These are phyloP conservation scores for Pygmarrhopalites habei DNA, from an alignment of 1,140 invertebrate genomes.

Conservation along the genomic window DNA sequence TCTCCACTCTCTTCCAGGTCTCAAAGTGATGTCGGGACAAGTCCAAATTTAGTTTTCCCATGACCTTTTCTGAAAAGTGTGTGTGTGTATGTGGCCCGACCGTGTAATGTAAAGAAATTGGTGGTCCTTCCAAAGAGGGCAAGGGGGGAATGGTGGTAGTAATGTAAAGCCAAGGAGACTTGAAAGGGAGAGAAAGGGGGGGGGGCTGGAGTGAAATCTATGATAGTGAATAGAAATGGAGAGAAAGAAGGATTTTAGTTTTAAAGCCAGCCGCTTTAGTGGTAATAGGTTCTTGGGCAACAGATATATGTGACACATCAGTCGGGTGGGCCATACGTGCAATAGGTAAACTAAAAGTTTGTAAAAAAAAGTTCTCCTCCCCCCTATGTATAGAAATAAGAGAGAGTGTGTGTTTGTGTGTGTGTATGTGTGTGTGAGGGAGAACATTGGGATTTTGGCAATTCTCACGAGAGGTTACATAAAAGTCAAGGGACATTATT, in stretches of 20 bases:
- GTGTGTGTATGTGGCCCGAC: too few species aligned
- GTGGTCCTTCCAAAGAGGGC: too few species aligned
- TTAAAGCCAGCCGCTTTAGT: too few species aligned
- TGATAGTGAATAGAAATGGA: not conserved
- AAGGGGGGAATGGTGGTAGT: too few species aligned
- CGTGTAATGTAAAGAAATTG: too few species aligned
- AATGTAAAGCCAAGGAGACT: too few species aligned
- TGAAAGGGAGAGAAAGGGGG: too few species aligned
- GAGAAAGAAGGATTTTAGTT: not conserved
- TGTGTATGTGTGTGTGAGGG: too few species aligned
- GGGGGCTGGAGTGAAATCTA: not conserved
- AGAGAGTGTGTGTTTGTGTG: too few species aligned
- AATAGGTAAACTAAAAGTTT: slow-evolving; percentile 31
- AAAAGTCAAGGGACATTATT: slow-evolving; percentile 36
- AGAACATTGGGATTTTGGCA: slow-evolving; percentile 24
- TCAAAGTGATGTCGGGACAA: too few species aligned
- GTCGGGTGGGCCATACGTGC: slow-evolving; percentile 23
- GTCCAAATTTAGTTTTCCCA: slow-evolving; percentile 15
- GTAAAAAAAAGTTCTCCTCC: slow-evolving; percentile 23
- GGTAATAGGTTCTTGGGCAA: slow-evolving; percentile 14
- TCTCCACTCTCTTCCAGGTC: not conserved
- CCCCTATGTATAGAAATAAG: not conserved
- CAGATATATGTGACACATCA: slow-evolving; percentile 33
- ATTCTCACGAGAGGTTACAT: slow-evolving; percentile 32
- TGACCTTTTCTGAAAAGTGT: slow-evolving; percentile 23